Conservation (phyloP, 2,113 vertebrate genomes). For the Bolborhynchus lineola region DNA sequence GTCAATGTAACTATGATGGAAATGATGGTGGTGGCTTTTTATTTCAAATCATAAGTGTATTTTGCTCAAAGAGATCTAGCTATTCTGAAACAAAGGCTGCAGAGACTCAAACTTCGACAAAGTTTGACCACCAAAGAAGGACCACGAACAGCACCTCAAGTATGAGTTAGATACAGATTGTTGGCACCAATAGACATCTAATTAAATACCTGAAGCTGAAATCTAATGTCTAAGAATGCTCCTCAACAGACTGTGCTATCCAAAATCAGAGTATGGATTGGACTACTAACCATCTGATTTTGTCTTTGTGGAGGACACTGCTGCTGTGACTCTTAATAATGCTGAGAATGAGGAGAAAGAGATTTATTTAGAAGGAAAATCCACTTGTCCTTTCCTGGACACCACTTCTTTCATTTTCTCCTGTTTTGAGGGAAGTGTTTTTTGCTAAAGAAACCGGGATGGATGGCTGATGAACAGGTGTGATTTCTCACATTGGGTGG, state of each 20-base stretch:
- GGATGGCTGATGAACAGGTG: rapidly evolving
- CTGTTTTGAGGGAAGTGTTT: background rate
- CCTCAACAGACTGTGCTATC: background rate
- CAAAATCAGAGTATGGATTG: background rate
- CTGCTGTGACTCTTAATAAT: background rate
- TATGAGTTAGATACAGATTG: background rate
- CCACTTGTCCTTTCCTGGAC: background rate
- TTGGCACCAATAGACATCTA: background rate
- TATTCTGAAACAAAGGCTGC: background rate
- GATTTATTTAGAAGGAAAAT: background rate
- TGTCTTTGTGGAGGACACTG: background rate
- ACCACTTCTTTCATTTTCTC: background rate
- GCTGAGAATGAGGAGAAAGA: background rate
- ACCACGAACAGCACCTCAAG: background rate
- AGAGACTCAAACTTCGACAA: background rate
- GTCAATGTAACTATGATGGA: background rate
- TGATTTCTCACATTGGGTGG: background rate
- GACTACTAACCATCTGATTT: background rate
- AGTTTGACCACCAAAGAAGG: background rate
- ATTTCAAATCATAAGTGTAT: background rate
- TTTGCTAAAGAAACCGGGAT: background rate
- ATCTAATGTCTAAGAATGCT: background rate
- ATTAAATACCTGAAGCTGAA: background rate
- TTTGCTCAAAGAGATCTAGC: background rate
- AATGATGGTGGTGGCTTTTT: background rate